These are phyloP conservation scores for Rafetus swinhoei DNA, from an alignment of 2,113 vertebrate species.

Conservation along the genomic window DNA sequence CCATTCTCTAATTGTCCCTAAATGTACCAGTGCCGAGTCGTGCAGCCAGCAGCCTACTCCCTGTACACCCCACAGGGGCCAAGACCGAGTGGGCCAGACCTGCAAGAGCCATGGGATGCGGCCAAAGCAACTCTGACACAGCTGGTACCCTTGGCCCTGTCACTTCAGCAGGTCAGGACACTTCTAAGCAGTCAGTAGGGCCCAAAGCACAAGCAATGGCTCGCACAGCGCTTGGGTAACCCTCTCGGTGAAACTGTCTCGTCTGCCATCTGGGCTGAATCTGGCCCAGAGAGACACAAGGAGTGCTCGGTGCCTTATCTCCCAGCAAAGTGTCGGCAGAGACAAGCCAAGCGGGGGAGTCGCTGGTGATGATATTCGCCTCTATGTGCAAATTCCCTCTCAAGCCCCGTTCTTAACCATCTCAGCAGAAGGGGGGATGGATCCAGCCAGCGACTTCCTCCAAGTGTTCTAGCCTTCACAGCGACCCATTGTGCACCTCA, in stretches of 20 bases:
- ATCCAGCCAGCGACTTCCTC: neutral
- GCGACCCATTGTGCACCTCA: neutral
- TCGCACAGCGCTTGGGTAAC: neutral
- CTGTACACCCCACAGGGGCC: neutral
- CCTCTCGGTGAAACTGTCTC: neutral
- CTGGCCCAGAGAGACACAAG: neutral
- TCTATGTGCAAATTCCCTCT: neutral
- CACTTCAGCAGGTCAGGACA: neutral
- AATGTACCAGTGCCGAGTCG: neutral
- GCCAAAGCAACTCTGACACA: neutral
- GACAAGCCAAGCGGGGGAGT: neutral
- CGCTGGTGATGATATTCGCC: neutral
- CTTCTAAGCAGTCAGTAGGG: neutral
- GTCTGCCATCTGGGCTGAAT: no score
- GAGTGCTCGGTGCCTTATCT: neutral
- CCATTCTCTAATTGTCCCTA: fast-evolving
- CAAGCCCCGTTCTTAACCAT: neutral
- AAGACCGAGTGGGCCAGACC: neutral
- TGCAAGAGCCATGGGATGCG: neutral
- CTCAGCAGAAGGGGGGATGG: neutral
- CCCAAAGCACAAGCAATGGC: neutral
- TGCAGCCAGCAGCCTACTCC: fast-evolving
- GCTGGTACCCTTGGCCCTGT: neutral
- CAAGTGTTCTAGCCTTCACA: neutral
- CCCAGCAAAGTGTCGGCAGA: neutral